Percentiles rank a stretch among this genome's conserved stretches.
Evolutionary conservation across 64 coral and sea anemone species (phyloP).

Genomic region (Platygyra sinensis): DNA sequence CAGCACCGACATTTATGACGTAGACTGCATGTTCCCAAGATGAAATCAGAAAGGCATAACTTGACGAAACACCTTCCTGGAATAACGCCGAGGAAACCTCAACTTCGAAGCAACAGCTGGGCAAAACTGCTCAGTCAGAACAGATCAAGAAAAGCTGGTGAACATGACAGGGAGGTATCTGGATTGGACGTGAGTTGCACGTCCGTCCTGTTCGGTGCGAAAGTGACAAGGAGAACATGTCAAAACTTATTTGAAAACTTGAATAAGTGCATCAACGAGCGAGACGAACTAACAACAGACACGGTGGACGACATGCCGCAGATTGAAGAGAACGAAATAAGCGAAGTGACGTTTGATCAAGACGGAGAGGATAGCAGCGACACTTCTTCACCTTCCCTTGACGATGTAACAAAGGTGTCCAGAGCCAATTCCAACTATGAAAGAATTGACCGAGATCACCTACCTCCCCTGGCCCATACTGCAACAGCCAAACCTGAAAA

Average conservation of each 20-base stretch:
- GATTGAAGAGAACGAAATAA: background rate
- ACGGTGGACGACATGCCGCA: background rate
- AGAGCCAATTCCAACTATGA: background rate
- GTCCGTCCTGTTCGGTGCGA: background rate
- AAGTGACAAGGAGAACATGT: background rate
- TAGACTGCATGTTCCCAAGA: background rate
- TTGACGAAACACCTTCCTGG: background rate
- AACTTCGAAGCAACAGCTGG: conserved; percentile 12
- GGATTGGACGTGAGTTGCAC: background rate
- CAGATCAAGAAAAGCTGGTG: background rate
- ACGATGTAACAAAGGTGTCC: background rate
- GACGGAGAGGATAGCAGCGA: background rate
- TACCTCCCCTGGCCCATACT: background rate
- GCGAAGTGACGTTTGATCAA: background rate
- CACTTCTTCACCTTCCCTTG: no score
- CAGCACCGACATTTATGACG: background rate
- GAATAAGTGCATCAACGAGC: background rate
- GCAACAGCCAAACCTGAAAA: background rate
- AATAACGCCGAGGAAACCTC: background rate
- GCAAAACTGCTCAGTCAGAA: conserved; percentile 17
- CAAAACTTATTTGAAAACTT: background rate
- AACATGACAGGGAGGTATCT: background rate
- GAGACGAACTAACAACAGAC: background rate
- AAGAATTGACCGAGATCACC: background rate
- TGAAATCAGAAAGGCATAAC: background rate